Evolutionary conservation across 2,888 invertebrate genomes (phyloP), one percentile per base, ranked within the genome.

Genomic region (Thysanoteuthis rhombus): DNA sequence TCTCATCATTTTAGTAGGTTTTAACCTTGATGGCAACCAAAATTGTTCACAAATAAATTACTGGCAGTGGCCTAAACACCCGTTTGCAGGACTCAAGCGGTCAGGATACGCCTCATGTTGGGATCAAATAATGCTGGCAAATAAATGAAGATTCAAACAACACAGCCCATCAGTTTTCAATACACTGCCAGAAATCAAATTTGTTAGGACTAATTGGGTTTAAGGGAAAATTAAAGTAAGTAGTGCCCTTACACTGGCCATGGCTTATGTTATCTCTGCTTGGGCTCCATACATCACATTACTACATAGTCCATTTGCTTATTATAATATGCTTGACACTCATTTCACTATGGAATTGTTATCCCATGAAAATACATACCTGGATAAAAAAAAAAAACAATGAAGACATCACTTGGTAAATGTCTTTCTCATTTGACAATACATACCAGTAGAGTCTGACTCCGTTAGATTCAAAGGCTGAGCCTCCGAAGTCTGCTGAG

Each of bases 371-470:
- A 58, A 58, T 58, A 58, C 28, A 58, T 58, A 58, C 58, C 25
- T 94, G 94, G 89, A 95, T 95, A n/a, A 95, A 94, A 42, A 94
- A 94, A 89, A 95, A 94, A 92, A 94, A 58, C 8, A n/a, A 95
- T 92, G 95, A 95, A 47, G 94, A 94, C 90, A 95, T 94, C 47
- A 92, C 91, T 93, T 94, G 94, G 32, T 94, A 75, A 38, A 94
- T 93, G 58, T 94, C 94, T 90, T 93, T 94, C 0, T 94, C 93
- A 93, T 94, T n/a, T 94, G 92, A 95, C 94, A 89, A 94, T 42
- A 94, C 96, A 95, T 96, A 97, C 97, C 97, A 45, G 92, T 45
- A 92, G 40, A 45, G 40, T 92, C 92, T 45, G 92, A 92, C 45
- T 92, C 92, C 45, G 92, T 92, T 92, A 92, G 45, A 92, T 92